These are phyloP conservation scores for Himalopsyche tibetana DNA, from an alignment of 2,888 invertebrate species.

Conservation along the genomic window DNA sequence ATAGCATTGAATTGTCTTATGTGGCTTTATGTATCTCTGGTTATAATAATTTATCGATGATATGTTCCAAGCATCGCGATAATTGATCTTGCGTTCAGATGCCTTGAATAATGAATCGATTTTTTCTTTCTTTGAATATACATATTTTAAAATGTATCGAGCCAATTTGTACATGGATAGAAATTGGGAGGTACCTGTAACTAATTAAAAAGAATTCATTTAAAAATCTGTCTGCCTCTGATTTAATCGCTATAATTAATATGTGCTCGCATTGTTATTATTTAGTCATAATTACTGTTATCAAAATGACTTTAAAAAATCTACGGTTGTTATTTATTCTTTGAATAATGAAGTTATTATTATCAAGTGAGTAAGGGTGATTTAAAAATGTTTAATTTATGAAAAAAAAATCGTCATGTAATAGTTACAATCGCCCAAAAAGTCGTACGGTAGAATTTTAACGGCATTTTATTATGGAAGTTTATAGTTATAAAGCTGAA, in stretches of 20 bases:
- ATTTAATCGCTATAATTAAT: neutral
- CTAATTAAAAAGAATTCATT: slow-evolving; percentile 5
- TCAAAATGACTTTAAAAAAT: neutral
- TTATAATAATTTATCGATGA: slow-evolving; percentile 60
- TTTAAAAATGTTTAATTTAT: too few species aligned
- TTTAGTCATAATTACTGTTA: neutral
- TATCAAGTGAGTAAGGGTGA: too few species aligned
- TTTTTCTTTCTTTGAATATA: slow-evolving; percentile 56
- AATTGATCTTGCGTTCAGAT: slow-evolving; percentile 55
- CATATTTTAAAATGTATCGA: neutral
- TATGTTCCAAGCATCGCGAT: slow-evolving; percentile 46
- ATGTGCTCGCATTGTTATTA: neutral
- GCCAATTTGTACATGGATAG: neutral
- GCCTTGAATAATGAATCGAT: slow-evolving; percentile 50
- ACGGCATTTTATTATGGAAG: too few species aligned
- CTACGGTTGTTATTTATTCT: neutral
- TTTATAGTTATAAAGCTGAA: too few species aligned
- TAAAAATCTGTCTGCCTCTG: neutral
- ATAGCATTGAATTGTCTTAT: slow-evolving; percentile 10
- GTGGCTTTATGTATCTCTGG: slow-evolving; percentile 35
- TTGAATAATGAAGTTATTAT: neutral
- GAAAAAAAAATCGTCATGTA: too few species aligned
- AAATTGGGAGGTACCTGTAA: slow-evolving; percentile 6
- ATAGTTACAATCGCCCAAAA: too few species aligned
- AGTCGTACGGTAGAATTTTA: too few species aligned